Evolutionary conservation across 2,888 invertebrate genomes (phyloP).

Genomic region (Synanthedon tipuliformis): DNA sequence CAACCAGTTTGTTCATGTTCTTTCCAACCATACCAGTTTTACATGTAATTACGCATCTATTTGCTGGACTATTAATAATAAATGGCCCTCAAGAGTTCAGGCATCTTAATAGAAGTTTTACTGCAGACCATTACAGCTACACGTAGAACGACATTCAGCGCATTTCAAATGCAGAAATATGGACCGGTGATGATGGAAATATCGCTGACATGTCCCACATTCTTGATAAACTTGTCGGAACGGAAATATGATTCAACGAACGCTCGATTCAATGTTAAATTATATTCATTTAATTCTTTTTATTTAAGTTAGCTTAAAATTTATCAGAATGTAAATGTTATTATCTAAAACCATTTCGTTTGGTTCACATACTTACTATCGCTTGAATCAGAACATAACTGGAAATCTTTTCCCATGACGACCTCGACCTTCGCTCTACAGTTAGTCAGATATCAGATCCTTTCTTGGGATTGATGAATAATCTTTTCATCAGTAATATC

Average conservation of each 20-base stretch:
- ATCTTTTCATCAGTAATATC: constrained; percentile 11
- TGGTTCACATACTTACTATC: neutral
- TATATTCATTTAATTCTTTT: neutral
- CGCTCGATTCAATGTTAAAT: constrained; percentile 16
- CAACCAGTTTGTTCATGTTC: neutral
- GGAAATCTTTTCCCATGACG: constrained; percentile 60
- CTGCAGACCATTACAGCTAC: constrained; percentile 6
- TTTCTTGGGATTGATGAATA: constrained; percentile 44
- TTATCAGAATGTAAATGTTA: neutral
- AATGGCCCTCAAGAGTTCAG: neutral
- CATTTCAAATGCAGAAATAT: constrained; percentile 28
- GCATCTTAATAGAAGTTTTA: constrained; percentile 5
- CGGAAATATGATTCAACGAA: constrained; percentile 53
- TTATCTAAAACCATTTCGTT: neutral
- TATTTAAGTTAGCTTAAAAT: neutral
- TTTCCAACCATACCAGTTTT: neutral
- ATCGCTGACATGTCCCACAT: constrained; percentile 45
- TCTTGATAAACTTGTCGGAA: constrained; percentile 51
- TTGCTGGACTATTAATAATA: neutral
- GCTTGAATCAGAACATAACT: constrained; percentile 27
- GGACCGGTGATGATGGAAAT: constrained; percentile 33
- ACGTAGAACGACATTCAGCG: constrained; percentile 13
- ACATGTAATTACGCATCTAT: neutral
- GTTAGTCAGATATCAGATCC: constrained; percentile 34
- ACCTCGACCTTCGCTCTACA: constrained; percentile 28